phyloP scores from a whole-genome alignment of 2,888 invertebrate species.

The Phrixothrix hirtus region DNA sequence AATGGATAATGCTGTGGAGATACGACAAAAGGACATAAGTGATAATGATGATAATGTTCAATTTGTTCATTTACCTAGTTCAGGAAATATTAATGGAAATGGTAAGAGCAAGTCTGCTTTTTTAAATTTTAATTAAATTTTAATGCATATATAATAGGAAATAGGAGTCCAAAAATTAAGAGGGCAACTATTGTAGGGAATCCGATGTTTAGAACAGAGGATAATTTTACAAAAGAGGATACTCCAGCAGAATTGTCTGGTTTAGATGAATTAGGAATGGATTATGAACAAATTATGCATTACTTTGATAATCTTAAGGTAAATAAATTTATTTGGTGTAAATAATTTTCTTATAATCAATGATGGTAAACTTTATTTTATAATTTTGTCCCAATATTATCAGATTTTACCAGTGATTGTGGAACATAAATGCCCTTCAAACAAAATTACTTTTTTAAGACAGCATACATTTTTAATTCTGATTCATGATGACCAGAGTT shows the following conservation, averaged over 20 bases:
- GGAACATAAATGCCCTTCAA: too few relatives aligned
- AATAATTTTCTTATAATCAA: too few relatives aligned
- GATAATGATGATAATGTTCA: conserved; percentile 59
- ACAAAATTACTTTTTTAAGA: too few relatives aligned
- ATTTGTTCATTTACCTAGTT: conserved; percentile 62
- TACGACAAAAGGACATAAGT: conserved; percentile 56
- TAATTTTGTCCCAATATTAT: too few relatives aligned
- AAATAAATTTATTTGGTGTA: too few relatives aligned
- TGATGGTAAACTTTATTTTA: too few relatives aligned
- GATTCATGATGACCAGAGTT: too few relatives aligned
- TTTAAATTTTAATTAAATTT: background rate
- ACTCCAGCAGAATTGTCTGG: conserved; percentile 64
- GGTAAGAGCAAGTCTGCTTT: too few relatives aligned
- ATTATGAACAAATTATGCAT: conserved; percentile 97
- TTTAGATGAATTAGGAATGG: conserved; percentile 88
- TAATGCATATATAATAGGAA: conserved; percentile 39
- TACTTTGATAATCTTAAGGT: conserved; percentile 98
- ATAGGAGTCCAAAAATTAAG: conserved; percentile 69
- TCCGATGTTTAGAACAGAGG: conserved; percentile 76
- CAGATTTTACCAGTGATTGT: too few relatives aligned
- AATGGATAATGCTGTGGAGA: conserved; percentile 52
- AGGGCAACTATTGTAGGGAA: conserved; percentile 86
- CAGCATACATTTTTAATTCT: too few relatives aligned
- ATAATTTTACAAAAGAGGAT: conserved; percentile 44
- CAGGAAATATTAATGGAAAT: conserved; percentile 43